Evolutionary conservation across 2,888 invertebrate species (phyloP), one percentile per base, ranked within the genome.

Genomic region (Hydrotaea cyrtoneurina): DNA sequence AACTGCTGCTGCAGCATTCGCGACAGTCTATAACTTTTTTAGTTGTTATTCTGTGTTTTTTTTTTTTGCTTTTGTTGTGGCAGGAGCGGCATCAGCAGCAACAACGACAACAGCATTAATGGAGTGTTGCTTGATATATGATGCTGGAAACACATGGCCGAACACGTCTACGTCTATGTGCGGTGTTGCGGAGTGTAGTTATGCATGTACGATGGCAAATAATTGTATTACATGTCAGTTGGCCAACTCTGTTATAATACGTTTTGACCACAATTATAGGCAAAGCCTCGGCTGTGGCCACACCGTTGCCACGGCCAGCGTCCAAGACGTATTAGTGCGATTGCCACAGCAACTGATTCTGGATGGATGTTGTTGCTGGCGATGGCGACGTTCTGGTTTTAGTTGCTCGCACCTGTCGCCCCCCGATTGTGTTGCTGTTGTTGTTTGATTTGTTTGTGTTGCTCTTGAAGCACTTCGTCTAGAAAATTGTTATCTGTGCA

Each of bases 181-280:
- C 0, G 13, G 39, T 36, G 26, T 59, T 46, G 46, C 19, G 31
- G 23, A 43, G 71, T 64, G 43, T 72, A 57, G 80, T 79, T 64
- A 80, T 74, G 73, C 59, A 74, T 62, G 69, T 74, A 78, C 31
- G 81, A 85, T 73, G 69, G 77, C 85, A 82, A 31, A 85, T 85
- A 85, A 85, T 85, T 85, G 85, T 80, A 82, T 74, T 79, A 82
- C 79, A 85, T 74, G 77, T 46, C 69, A 69, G 46, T 69, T 69
- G 39, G 57, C 74, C 57, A 77, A 74, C 82, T 77, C 74, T 82
- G 62, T 77, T 82, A 46, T 74, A 80, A 77, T 77, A 64, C 74
- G 80, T 72, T 77, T 80, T 82, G 74, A 80, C 79, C 82, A 80
- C 77, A 85, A 85, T 85, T 80, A 80, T 82, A 74, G 55, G 55